These are phyloP conservation scores for Bucorvus abyssinicus DNA, from an alignment of 2,797 vertebrate species.

Conservation along the genomic window DNA sequence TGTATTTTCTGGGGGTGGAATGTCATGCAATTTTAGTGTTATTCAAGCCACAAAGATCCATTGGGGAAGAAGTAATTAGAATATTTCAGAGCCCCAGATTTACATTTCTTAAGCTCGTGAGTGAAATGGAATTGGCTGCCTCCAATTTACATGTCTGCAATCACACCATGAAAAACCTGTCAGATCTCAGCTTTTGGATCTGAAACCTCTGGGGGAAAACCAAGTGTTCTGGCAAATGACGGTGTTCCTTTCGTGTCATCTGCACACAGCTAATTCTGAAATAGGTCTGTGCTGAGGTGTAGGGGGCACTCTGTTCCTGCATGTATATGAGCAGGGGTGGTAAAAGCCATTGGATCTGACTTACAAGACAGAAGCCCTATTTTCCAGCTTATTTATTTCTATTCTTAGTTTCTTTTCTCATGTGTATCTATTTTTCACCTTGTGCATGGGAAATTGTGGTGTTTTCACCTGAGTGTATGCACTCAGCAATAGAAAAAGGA, in stretches of 20 bases:
- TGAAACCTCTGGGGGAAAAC: conserved; percentile 1
- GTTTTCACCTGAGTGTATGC: background rate
- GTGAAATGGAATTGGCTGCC: conserved; percentile 39
- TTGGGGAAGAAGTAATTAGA: conserved; percentile 28
- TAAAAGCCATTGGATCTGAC: background rate
- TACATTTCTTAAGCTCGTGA: conserved; percentile 50
- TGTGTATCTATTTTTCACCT: background rate
- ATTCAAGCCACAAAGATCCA: conserved; percentile 53
- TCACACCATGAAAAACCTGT: conserved; percentile 17
- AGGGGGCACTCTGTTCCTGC: conserved; percentile 8
- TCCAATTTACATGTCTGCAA: conserved; percentile 47
- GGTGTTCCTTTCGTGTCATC: background rate
- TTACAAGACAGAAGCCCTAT: background rate
- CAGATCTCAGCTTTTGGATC: conserved; percentile 32
- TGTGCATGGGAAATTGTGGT: background rate
- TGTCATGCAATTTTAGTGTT: conserved; percentile 44
- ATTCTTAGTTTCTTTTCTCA: background rate
- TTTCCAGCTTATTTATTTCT: conserved; percentile 4
- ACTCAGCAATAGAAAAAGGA: background rate
- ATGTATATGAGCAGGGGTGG: background rate
- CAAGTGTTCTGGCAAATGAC: conserved; percentile 19
- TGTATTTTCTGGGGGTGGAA: conserved; percentile 61
- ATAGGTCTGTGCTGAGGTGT: background rate
- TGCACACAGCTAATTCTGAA: background rate
- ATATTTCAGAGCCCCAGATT: conserved; percentile 51